Evolutionary conservation across 2,797 vertebrate species (phyloP), one percentile per base, ranked within the genome.

Genomic region (Clarias laeviceps): DNA sequence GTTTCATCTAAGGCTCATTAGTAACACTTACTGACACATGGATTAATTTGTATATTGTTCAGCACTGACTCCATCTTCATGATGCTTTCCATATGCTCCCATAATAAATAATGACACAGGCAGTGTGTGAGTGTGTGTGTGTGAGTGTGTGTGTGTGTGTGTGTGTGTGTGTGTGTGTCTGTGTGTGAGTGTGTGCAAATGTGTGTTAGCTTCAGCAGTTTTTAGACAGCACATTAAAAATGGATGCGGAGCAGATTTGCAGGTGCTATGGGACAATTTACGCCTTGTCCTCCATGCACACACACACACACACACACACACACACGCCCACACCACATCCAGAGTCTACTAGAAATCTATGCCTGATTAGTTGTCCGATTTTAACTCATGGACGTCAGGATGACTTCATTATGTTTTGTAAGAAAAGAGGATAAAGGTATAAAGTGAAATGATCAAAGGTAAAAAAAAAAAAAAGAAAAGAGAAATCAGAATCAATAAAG

Each of bases 141-240:
- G 40, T 40, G 40, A 7, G 40, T 40, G 40, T 40, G 40, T 40
- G 40, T 34, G 54, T 78, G 32, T 78, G 56, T 61, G 40, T 40
- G 40, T 7, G 40, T 40, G 40, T 40, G 40, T 7, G 40, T 40
- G 40, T 45, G 45, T 11, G 45, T 45, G 45, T 11, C 1, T 45
- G 9, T 45, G 45, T 11, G 45, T 45, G 37, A 40, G 45, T 45
- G 45, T 45, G 45, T 45, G 45, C 45, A 45, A 45, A 45, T 34
- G 54, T 78, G 32, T 79, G 57, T 61, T 29, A 27, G 34, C 54
- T 50, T 59, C 32, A 62, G 69, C 69, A 50, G 18, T 50, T 83
- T 64, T 29, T 22, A 74, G 69, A 74, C 82, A 64, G 69, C 37
- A 14, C 82, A 74, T 83, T 83, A 73, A 83, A 83, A 73, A 83